Percentiles rank a stretch among this genome's conserved stretches.
Evolutionary conservation across 2,797 vertebrate species (phyloP).

Genomic region (Smutsia temminckii): DNA sequence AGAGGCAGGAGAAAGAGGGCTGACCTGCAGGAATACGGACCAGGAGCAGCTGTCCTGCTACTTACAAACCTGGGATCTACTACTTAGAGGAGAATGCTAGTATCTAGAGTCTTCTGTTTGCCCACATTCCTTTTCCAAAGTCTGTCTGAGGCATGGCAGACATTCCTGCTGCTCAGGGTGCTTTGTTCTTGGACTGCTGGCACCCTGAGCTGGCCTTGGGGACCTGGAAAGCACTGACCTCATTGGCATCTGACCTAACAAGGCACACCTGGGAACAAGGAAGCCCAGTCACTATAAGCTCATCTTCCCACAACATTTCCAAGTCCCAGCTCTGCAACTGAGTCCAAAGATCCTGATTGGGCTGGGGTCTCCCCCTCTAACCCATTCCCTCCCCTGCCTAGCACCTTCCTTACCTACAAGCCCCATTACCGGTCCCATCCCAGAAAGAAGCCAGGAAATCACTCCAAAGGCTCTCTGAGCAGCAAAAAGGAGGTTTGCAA

Average conservation of each 20-base stretch:
- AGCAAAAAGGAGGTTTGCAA: not conserved
- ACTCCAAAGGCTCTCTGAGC: not conserved
- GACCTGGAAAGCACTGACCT: not conserved
- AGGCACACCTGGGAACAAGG: not conserved
- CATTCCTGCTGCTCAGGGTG: not conserved
- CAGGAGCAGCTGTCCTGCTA: accelerated
- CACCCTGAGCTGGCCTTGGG: not conserved
- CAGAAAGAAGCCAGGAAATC: not conserved
- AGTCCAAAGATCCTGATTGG: too few relatives aligned
- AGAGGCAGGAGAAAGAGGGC: not conserved
- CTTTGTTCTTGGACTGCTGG: not conserved
- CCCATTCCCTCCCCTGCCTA: too few relatives aligned
- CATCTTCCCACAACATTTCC: not conserved
- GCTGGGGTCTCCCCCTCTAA: too few relatives aligned
- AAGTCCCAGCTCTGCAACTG: too few relatives aligned
- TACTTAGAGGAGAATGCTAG: not conserved
- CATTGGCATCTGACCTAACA: not conserved
- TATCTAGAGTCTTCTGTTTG: not conserved
- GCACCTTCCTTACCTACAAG: not conserved
- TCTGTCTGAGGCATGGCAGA: not conserved
- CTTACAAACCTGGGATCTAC: not conserved
- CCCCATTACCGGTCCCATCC: not conserved
- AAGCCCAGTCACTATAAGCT: not conserved
- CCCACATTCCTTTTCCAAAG: not conserved
- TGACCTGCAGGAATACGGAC: not conserved